Evolutionary conservation across 1,140 invertebrate species (phyloP).

Genomic region (Palaemon carinicauda): DNA sequence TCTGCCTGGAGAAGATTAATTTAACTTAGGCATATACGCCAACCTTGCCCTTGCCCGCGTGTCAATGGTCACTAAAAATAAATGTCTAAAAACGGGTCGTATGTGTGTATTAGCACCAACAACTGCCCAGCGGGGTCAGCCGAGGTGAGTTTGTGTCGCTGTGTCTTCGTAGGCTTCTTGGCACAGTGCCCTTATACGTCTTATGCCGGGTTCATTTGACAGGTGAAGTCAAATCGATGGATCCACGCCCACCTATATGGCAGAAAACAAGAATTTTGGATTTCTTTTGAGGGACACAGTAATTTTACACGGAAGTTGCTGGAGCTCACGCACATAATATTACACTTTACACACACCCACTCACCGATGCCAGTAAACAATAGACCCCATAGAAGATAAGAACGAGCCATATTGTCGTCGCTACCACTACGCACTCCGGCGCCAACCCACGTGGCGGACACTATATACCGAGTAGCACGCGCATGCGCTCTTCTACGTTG

Average conservation of each 20-base stretch:
- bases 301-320: neutral
- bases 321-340: neutral
- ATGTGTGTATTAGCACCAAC: too few relatives aligned
- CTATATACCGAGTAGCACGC: slow-evolving; percentile 25
- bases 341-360: neutral
- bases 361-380: slow-evolving; percentile 8
- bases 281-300: neutral
- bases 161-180: neutral
- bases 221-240: neutral
- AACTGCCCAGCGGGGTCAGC: neutral
- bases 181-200: neutral
- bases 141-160: neutral
- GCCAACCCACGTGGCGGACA: slow-evolving; percentile 3
- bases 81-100: neutral
- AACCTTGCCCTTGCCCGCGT: neutral
- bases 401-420: slow-evolving; percentile 26
- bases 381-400: neutral
- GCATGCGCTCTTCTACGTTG: neutral
- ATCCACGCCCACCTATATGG: neutral
- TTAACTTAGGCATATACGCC: too few relatives aligned
- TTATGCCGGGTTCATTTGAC: neutral
- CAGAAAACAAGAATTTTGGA: neutral
- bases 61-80: neutral
- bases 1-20: too few relatives aligned
- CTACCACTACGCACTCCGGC: neutral